Conservation (phyloP, 2,888 invertebrate species). For the Agriopis leucophaearia region DNA sequence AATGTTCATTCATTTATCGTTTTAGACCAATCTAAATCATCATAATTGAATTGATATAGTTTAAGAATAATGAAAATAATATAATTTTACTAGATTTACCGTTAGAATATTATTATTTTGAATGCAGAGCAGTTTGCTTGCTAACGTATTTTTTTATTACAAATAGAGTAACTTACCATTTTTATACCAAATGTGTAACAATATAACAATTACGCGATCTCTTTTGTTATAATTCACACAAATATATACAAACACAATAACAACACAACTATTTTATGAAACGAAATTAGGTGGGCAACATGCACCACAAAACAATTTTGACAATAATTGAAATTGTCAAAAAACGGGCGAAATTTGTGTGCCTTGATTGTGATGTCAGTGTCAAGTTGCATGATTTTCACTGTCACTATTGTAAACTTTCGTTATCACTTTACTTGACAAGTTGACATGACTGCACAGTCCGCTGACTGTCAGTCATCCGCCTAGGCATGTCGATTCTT, state of each 20-base stretch:
- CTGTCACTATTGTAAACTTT: neutral
- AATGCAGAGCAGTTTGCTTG: no score
- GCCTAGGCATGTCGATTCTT: no score
- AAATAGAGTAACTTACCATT: slow-evolving; percentile 5
- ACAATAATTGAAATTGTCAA: neutral
- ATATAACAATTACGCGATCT: neutral
- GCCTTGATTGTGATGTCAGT: neutral
- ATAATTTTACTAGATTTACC: neutral
- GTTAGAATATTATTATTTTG: neutral
- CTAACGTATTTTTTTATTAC: neutral
- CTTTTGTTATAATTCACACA: neutral
- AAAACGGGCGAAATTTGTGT: slow-evolving; percentile 14
- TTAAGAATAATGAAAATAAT: no score
- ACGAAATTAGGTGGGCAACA: neutral
- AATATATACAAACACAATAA: neutral
- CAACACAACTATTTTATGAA: neutral
- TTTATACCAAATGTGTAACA: neutral
- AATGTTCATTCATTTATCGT: neutral
- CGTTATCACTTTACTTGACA: no score
- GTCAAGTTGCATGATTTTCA: neutral
- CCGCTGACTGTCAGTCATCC: neutral
- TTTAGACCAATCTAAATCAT: neutral
- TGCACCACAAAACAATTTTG: slow-evolving; percentile 3
- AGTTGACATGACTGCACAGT: neutral
- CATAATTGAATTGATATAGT: no score